A percentile compares a stretch with the other conserved stretches of the same genome.
phyloP scores from a whole-genome alignment of 2,797 vertebrate species.

The Cetoscarus ocellatus region DNA sequence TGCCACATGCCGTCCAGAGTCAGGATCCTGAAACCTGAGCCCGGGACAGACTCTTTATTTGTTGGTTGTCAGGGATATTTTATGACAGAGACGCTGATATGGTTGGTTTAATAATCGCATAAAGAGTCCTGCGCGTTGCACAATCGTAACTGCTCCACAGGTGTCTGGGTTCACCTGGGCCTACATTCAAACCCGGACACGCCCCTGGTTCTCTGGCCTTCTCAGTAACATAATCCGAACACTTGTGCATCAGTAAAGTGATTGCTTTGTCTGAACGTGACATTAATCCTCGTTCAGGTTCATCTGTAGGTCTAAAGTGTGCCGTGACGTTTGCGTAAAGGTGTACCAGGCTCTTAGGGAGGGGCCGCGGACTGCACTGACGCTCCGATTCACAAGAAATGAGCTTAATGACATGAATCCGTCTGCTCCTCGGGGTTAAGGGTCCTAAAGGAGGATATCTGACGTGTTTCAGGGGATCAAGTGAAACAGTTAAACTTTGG shows the following conservation, averaged over 20 bases:
- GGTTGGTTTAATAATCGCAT: too few species aligned
- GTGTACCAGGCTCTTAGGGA: conserved; percentile 40
- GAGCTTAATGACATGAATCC: fast-evolving
- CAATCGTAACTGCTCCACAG: not conserved
- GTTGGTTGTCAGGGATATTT: too few species aligned
- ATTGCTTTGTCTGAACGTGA: not conserved
- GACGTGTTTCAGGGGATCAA: not conserved
- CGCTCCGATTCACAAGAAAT: not conserved
- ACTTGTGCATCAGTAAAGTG: not conserved
- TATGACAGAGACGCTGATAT: too few species aligned
- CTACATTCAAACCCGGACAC: not conserved
- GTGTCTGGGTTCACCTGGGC: conserved; percentile 11
- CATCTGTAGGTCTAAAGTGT: too few species aligned
- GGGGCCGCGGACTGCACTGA: conserved; percentile 57
- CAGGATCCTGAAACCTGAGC: too few species aligned
- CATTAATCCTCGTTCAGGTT: too few species aligned
- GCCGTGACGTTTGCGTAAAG: not conserved
- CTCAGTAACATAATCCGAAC: not conserved
- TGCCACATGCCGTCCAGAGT: too few species aligned
- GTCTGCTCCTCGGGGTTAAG: too few species aligned
- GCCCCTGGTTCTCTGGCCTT: not conserved
- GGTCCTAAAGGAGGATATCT: not conserved
- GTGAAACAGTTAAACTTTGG: not conserved
- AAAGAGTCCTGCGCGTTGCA: not conserved
- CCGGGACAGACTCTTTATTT: too few species aligned